Conservation (phyloP, 2,797 vertebrate genomes). For the Dryobates pubescens region DNA sequence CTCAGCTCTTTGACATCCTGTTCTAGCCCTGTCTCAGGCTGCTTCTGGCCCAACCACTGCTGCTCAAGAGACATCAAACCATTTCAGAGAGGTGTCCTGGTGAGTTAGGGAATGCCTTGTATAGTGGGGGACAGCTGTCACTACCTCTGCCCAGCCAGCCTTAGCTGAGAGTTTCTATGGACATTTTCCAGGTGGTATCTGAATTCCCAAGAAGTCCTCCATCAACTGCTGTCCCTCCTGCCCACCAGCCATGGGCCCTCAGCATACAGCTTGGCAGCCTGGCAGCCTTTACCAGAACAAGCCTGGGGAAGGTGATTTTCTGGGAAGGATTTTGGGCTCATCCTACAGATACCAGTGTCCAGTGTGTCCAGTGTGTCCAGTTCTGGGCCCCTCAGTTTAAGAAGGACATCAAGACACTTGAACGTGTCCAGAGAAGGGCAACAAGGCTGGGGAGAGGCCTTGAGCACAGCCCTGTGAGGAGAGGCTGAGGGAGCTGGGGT, state of each 20-base stretch:
- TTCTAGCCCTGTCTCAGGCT: rapidly evolving
- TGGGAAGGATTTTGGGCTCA: neutral
- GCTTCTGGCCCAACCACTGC: neutral
- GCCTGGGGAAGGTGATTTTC: neutral
- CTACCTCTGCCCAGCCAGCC: neutral
- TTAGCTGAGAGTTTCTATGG: neutral
- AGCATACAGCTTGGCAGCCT: neutral
- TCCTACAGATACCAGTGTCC: too few species aligned
- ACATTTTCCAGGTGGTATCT: neutral
- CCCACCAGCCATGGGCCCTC: neutral
- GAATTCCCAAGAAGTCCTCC: neutral
- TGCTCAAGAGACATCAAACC: neutral
- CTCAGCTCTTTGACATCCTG: neutral
- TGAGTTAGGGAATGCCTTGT: neutral
- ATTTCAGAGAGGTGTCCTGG: neutral
- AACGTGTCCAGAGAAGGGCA: too few species aligned
- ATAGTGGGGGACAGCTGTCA: neutral
- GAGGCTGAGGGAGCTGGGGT: too few species aligned
- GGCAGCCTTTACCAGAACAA: neutral
- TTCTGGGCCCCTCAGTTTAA: too few species aligned
- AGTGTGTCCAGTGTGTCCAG: too few species aligned
- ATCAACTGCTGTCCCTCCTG: neutral
- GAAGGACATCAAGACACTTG: too few species aligned
- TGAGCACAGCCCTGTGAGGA: too few species aligned
- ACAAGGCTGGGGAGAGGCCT: too few species aligned